A percentile compares a stretch with the other conserved stretches of the same genome.
phyloP scores from a whole-genome alignment of 2,888 invertebrate genomes.

The Pyralis farinalis region DNA sequence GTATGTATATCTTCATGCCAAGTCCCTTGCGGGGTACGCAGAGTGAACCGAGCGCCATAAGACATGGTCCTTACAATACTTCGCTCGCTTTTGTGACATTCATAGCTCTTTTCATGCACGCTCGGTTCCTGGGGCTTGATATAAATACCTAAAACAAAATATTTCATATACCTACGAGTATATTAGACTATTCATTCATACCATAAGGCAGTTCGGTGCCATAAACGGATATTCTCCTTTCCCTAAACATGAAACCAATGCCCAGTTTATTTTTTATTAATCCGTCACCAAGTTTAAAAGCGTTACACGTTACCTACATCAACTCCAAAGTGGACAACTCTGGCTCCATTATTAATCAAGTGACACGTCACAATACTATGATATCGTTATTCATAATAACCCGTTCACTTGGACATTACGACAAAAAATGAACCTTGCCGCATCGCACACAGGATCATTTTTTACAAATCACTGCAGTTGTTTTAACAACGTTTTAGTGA shows the following conservation, averaged over 20 bases:
- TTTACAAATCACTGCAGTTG: not conserved
- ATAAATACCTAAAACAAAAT: too few species aligned
- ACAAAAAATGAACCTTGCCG: constrained; percentile 20
- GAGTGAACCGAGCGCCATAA: too few species aligned
- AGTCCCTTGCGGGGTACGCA: too few species aligned
- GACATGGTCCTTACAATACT: too few species aligned
- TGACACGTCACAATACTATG: constrained; percentile 76
- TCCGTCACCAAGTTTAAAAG: constrained; percentile 35
- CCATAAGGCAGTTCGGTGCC: too few species aligned
- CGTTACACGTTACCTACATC: constrained; percentile 59
- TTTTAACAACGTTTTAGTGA: constrained; percentile 27
- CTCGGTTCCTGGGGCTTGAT: too few species aligned
- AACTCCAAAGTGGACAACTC: constrained; percentile 57
- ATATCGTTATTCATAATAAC: constrained; percentile 75
- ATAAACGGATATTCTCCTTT: too few species aligned
- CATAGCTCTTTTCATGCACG: too few species aligned
- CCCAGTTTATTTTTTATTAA: constrained; percentile 3
- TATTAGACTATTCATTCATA: too few species aligned
- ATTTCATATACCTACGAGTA: too few species aligned
- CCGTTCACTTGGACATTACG: constrained; percentile 44
- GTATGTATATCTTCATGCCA: too few species aligned
- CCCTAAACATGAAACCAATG: not conserved
- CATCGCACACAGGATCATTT: constrained; percentile 1
- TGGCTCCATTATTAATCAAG: constrained; percentile 76
- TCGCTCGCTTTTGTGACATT: too few species aligned